Percentiles rank a stretch among this genome's conserved stretches.
phyloP scores from a whole-genome alignment of 2,888 invertebrate species.

The Micropterix aruncella region DNA sequence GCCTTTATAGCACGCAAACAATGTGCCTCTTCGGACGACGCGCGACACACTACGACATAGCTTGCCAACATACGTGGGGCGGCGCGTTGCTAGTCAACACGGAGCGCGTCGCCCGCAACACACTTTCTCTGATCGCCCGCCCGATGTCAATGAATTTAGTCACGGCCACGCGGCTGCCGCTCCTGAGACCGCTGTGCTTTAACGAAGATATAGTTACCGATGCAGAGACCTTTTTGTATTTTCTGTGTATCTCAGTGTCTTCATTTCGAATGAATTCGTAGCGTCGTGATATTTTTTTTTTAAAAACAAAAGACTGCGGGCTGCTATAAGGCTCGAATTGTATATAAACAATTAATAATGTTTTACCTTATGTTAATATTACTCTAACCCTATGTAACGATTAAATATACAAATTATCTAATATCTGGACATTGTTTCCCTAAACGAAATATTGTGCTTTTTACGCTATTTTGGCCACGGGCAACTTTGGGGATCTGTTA shows the following conservation, averaged over 20 bases:
- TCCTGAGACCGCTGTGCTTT: too few species aligned
- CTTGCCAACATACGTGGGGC: neutral
- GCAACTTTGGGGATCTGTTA: neutral
- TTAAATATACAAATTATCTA: neutral
- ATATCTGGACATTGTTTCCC: neutral
- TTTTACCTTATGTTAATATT: neutral
- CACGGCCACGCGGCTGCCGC: too few species aligned
- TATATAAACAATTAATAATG: neutral
- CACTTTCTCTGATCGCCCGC: neutral
- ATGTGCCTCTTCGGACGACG: neutral
- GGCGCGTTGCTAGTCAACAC: neutral
- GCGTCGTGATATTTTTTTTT: neutral
- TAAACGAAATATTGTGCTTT: neutral
- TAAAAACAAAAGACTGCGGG: neutral
- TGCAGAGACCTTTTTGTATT: neutral
- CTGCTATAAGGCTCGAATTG: neutral
- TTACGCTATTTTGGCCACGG: neutral
- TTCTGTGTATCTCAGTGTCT: neutral
- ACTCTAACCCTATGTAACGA: neutral
- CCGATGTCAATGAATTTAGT: too few species aligned
- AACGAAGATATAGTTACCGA: neutral
- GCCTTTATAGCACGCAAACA: neutral
- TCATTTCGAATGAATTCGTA: neutral
- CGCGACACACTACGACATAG: neutral
- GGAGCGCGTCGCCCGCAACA: neutral